Evolutionary conservation across 64 coral and sea anemone species (phyloP), one percentile per base, ranked within the genome.

Genomic region (Platygyra sinensis): DNA sequence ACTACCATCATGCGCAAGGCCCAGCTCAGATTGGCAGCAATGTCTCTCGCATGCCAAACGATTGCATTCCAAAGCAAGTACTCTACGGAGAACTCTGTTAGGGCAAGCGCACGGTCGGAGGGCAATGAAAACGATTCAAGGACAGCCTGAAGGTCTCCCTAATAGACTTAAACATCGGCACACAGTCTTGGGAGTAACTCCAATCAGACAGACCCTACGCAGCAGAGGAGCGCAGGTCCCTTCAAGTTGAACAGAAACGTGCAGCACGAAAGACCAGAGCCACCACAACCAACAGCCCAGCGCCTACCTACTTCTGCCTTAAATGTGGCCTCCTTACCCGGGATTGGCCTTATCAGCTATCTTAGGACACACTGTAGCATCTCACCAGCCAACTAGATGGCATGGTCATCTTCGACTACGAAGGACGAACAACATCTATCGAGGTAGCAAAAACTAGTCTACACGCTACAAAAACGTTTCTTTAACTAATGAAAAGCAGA

Each of bases 91-190:
- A 36, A 36, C 33, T 36, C 33, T 36, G 33, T 36, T 3, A 36
- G 33, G 33, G 33, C 33, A 36, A 36, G 33, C 3, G 33, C 52
- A 80, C 20, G 64, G 60, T 79, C 13, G 88, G 76, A 9, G 52
- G 78, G 10, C 65, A 59, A 22, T 4, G 79, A 22, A 91, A 91
- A 55, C 39, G 69, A 10, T 83, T 72, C 12, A 90, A 90, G 60
- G 76, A 80, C 62, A 67, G 12, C 29, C 20, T 91, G 24, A 91
- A 82, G 6, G 78, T 36, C 36, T 62, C 67, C 29, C 16, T 72
- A 25, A 88, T 32, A 2, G 63, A 72, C 32, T 29, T 72, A 2
- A 54, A 54, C 52, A 54, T 54, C 52, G 0, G 1, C 52, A 54
- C 52, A 50, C 10, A 67, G 18, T 20, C 24, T 2, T 50, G 46